Percentiles rank a stretch among this genome's conserved stretches.
These are phyloP conservation scores for Leptosomus discolor DNA, from an alignment of 2,113 vertebrate genomes.

Conservation along the genomic window DNA sequence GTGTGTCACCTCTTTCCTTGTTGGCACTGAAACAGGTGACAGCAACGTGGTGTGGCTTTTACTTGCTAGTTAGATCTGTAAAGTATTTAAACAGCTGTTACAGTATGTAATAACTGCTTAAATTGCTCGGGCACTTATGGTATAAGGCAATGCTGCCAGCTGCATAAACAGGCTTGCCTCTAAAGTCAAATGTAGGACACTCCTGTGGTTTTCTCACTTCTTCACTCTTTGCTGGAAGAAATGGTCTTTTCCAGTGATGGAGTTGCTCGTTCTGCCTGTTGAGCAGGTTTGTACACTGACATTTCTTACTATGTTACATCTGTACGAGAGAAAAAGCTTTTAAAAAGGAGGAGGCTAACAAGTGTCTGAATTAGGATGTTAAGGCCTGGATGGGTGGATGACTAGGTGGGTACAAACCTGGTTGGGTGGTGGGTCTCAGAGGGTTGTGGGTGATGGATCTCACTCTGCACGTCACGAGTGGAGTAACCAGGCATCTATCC, in stretches of 20 bases:
- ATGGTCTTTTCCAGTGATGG: not conserved
- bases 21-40: not conserved
- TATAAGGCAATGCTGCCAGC: not conserved
- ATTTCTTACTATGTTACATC: not conserved
- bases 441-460: not conserved
- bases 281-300: not conserved
- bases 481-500: not conserved
- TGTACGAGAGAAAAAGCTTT: not conserved
- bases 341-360: not conserved
- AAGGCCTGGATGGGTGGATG: not conserved
- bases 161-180: not conserved
- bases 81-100: slow-evolving; percentile 16
- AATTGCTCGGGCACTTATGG: not conserved
- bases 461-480: not conserved
- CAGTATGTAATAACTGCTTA: not conserved
- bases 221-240: not conserved
- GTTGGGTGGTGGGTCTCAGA: not conserved
- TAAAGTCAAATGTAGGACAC: not conserved
- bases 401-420: not conserved
- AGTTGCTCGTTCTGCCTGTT: not conserved
- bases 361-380: not conserved
- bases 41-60: not conserved
- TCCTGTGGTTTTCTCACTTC: not conserved
- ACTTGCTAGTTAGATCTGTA: not conserved
- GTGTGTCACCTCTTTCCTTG: not conserved